phyloP scores from a whole-genome alignment of 2,113 vertebrate species.

The Centropus unirufus region DNA sequence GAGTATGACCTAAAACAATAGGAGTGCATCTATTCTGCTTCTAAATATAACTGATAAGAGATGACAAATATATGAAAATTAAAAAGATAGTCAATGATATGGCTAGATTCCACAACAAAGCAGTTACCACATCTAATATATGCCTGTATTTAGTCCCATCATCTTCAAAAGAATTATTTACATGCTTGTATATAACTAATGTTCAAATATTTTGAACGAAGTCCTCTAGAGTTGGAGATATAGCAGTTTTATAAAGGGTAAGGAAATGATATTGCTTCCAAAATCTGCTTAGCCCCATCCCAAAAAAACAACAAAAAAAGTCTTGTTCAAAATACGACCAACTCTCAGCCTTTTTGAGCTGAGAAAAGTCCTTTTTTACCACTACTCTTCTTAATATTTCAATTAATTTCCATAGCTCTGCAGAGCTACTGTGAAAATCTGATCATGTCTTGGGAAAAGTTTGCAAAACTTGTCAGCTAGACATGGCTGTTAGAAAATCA shows the following conservation, averaged over 20 bases:
- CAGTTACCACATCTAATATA: neutral
- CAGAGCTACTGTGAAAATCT: neutral
- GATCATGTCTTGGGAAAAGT: neutral
- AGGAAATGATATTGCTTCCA: neutral
- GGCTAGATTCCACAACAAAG: neutral
- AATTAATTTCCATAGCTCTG: neutral
- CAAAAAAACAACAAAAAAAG: neutral
- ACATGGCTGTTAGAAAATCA: neutral
- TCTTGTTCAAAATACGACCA: neutral
- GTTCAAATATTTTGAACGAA: neutral
- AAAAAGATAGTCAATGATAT: neutral
- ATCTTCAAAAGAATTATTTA: neutral
- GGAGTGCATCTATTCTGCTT: neutral
- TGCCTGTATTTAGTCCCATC: accelerated
- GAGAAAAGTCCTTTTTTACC: neutral
- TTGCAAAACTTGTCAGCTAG: neutral
- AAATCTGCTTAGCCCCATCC: neutral
- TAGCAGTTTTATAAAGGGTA: neutral
- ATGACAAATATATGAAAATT: neutral
- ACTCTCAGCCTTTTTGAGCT: neutral
- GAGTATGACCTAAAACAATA: neutral
- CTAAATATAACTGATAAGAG: neutral
- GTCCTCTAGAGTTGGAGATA: neutral
- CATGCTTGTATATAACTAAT: neutral
- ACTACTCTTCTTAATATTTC: neutral